Base-by-base conservation (phyloP, 2,888 invertebrate species). In the Eristalinus aeneus region DNA sequence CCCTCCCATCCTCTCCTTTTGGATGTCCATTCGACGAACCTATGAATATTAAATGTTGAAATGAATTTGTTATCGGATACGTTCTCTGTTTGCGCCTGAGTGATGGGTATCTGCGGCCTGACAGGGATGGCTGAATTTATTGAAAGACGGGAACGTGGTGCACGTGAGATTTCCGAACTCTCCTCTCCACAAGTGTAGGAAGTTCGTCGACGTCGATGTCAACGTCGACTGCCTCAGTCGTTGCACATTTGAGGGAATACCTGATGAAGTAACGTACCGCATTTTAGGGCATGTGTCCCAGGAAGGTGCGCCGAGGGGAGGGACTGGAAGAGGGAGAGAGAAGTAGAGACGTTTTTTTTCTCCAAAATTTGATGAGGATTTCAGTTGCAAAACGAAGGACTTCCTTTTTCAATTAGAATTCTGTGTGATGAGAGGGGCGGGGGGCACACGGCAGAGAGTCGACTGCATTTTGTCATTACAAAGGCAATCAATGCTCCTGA, bases 1-100 rank as follows among this genome's bases (percentile, higher is more conserved):
- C 2, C 22, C 20, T 2, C 11, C 46, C 53, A 8, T 12, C 5
- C 16, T 1, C 64, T 36, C 31, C 56, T 11, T n/a, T 8, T 22
- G 54, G 54, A 11, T 32, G 39, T 46, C 20, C 39, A 34, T 83
- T 75, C 72, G 65, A 75, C 80, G 80, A 85, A 85, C 76, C 75
- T 63, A 85, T 85, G 76, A 85, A 85, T 85, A 85, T 75, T 72
- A 80, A 75, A 85, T 80, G 63, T 67, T 71, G 54, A 74, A 78
- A 73, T 31, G 73, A 78, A 83, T 83, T 78, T 74, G 68, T 69
- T 79, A 69, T 79, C 39, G 12, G 73, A 1, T 61, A 61, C 61
- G 61, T 32, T 46, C 20, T 22, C 39, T 31, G 32, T 36, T 63
- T 80, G 61, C 12, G 69, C 36, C 69, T 81, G 69, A 31, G 64